Conservation (phyloP, 2,888 invertebrate species). For the Diarsia rubi region DNA sequence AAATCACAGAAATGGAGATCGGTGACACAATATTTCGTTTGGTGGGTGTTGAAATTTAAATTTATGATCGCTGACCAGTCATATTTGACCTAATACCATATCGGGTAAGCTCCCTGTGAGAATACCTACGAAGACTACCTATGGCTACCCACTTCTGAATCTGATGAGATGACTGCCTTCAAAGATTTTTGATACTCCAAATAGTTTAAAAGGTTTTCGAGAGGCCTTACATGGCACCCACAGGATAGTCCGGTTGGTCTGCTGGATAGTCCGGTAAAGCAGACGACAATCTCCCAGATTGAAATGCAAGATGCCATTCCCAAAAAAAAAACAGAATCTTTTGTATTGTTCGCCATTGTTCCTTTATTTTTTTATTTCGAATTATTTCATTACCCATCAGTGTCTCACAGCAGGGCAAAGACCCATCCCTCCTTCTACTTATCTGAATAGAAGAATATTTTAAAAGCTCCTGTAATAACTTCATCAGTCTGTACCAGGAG, state of each 20-base stretch:
- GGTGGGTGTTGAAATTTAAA: constrained; percentile 67
- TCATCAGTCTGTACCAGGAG: background rate
- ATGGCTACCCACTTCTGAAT: constrained; percentile 51
- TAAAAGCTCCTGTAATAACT: background rate
- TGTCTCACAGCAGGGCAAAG: background rate
- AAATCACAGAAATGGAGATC: constrained; percentile 57
- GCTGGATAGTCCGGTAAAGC: too few species aligned
- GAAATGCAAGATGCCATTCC: too few species aligned
- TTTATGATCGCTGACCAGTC: constrained; percentile 62
- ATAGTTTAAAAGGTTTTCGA: too few species aligned
- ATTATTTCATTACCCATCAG: background rate
- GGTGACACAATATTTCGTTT: constrained; percentile 66
- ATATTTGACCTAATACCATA: constrained; percentile 64
- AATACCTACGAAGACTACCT: constrained; percentile 54
- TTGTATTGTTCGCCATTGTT: background rate
- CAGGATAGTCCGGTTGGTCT: too few species aligned
- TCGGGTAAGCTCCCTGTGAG: constrained; percentile 57
- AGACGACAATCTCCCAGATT: too few species aligned
- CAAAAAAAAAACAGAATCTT: too few species aligned
- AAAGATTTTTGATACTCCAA: constrained; percentile 2
- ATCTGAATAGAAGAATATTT: background rate
- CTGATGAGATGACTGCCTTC: constrained; percentile 7
- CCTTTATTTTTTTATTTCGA: background rate
- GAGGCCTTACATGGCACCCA: too few species aligned
- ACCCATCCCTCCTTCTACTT: background rate